A percentile compares a stretch with the other conserved stretches of the same genome.
phyloP scores from a whole-genome alignment of 2,113 vertebrate genomes.

The Cephalopholis sonnerati region DNA sequence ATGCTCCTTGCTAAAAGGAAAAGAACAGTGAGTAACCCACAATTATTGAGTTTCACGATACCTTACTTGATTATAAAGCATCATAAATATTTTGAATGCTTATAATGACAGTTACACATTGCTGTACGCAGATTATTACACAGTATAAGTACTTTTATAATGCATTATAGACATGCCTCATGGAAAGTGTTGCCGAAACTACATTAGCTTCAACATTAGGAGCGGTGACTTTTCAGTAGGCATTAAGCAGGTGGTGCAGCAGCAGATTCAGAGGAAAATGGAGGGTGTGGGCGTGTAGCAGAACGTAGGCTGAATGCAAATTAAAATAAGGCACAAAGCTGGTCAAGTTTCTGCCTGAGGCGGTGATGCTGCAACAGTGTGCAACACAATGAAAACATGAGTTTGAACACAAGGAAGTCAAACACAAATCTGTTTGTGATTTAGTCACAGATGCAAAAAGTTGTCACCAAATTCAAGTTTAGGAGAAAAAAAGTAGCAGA shows the following conservation, averaged over 20 bases:
- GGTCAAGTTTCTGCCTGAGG: slow-evolving; percentile 9
- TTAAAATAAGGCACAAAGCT: slow-evolving; percentile 15
- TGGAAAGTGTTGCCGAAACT: too few relatives aligned
- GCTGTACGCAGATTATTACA: too few relatives aligned
- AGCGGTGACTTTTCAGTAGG: slow-evolving; percentile 5
- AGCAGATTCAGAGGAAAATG: slow-evolving; percentile 12
- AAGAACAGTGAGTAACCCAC: too few relatives aligned
- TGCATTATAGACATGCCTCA: too few relatives aligned
- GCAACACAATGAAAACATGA: background rate
- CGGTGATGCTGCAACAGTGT: slow-evolving; percentile 3
- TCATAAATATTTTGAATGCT: too few relatives aligned
- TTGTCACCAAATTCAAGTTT: background rate
- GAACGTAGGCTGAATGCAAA: slow-evolving; percentile 44
- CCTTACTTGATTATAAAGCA: too few relatives aligned
- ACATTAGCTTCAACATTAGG: too few relatives aligned
- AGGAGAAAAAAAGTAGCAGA: background rate
- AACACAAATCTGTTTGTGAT: background rate
- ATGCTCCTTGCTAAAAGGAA: too few relatives aligned
- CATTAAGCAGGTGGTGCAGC: slow-evolving; percentile 16
- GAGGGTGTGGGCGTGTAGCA: slow-evolving; percentile 45
- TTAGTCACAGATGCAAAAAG: background rate
- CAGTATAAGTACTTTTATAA: too few relatives aligned
- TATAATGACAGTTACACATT: too few relatives aligned
- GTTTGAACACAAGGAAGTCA: background rate
- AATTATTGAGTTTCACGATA: too few relatives aligned